A percentile compares a stretch with the other conserved stretches of the same genome.
Evolutionary conservation across 2,797 vertebrate genomes (phyloP).

Genomic region (Sebastes taczanowskii): DNA sequence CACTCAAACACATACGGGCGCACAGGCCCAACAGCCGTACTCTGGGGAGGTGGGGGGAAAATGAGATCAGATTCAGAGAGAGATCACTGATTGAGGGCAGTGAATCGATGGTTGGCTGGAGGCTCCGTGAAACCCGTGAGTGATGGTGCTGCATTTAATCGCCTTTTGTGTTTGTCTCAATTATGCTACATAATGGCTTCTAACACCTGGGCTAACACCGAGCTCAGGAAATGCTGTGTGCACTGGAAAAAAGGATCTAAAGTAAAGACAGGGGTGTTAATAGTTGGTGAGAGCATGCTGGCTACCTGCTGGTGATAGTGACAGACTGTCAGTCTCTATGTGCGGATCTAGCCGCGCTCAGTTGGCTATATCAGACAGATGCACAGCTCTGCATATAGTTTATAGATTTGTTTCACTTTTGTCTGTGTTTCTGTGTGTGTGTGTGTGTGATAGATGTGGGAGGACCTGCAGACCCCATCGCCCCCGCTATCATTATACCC

Average conservation of each 20-base stretch:
- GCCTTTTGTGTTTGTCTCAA: slow-evolving; percentile 85
- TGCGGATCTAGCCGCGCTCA: slow-evolving; percentile 32
- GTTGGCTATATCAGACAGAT: slow-evolving; percentile 31
- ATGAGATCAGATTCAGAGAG: slow-evolving; percentile 81
- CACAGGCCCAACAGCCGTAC: slow-evolving; percentile 28
- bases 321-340: slow-evolving; percentile 58
- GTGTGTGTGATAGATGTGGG: slow-evolving; percentile 85
- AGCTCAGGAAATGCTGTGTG: slow-evolving; percentile 66
- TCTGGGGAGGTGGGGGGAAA: slow-evolving; percentile 59
- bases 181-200: slow-evolving; percentile 83
- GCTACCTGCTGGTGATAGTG: slow-evolving; percentile 49
- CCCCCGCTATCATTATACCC: slow-evolving; percentile 92
- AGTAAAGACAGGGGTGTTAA: slow-evolving; percentile 76
- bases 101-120: slow-evolving; percentile 82
- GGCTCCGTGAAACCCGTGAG: slow-evolving; percentile 77
- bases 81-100: slow-evolving; percentile 86
- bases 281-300: slow-evolving; percentile 55
- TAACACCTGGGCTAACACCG: slow-evolving; percentile 79
- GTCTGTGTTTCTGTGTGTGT: slow-evolving; percentile 17
- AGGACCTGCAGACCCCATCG: slow-evolving; percentile 94
- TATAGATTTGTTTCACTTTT: slow-evolving; percentile 37
- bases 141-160: slow-evolving; percentile 84
- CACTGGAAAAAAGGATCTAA: slow-evolving; percentile 51
- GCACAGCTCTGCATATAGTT: slow-evolving; percentile 15
- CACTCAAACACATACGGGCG: slow-evolving; percentile 59